These are phyloP conservation scores for Bradypus variegatus DNA, from an alignment of 2,797 vertebrate genomes.

Conservation along the genomic window DNA sequence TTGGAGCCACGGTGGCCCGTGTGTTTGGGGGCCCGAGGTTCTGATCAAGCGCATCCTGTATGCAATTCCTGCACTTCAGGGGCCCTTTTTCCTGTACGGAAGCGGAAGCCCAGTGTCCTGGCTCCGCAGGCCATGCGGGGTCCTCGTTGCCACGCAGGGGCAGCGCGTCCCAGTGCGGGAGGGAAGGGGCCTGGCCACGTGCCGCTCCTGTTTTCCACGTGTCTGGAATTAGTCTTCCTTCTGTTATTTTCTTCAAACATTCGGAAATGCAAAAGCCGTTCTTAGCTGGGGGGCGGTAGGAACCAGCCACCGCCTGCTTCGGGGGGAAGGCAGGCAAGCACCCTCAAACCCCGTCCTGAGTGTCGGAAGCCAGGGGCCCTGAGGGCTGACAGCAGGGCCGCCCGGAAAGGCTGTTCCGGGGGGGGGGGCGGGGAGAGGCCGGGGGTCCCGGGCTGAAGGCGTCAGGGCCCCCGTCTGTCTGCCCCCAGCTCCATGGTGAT, in stretches of 20 bases:
- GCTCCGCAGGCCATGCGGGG: neutral
- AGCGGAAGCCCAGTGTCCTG: neutral
- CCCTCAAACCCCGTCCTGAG: neutral
- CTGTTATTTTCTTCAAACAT: neutral
- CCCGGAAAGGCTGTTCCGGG: neutral
- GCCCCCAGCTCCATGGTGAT: slow-evolving; percentile 95
- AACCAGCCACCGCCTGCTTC: neutral
- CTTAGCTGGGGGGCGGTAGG: neutral
- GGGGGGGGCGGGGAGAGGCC: neutral
- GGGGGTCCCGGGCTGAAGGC: neutral
- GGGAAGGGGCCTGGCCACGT: neutral
- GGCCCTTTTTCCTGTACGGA: neutral
- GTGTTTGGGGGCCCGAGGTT: neutral
- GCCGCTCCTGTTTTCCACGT: neutral
- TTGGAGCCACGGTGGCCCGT: neutral
- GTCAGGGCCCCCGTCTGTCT: neutral
- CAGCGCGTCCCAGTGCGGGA: too few species aligned
- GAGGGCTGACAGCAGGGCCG: neutral
- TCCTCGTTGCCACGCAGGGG: neutral
- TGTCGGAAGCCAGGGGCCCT: neutral
- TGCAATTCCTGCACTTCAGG: neutral
- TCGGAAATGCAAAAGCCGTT: neutral
- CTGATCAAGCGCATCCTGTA: neutral
- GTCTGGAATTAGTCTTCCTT: neutral
- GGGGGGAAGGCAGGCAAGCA: neutral